Base-by-base conservation (phyloP, 2,797 vertebrate genomes). In the Avahi laniger region DNA sequence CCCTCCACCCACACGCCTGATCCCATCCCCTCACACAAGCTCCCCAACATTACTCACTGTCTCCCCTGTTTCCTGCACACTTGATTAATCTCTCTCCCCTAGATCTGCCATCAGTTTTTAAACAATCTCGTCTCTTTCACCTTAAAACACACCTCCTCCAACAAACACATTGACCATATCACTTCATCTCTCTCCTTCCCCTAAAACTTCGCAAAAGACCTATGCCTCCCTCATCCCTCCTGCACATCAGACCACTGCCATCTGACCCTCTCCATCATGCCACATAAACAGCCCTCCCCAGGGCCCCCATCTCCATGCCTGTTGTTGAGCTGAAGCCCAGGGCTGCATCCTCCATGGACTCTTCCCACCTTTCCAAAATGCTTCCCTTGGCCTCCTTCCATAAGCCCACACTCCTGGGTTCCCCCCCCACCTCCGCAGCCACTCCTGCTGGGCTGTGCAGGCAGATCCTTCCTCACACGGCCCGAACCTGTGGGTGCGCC, bases 1-100 rank as follows among this genome's bases (percentile, higher is more conserved):
- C 95, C 67, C 94, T 89, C 93, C 82, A 78, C 96, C 96, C 63
- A 96, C 97, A 24, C 0, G 4, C 81, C 89, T 33, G 87, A 81
- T 88, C 81, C 92, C 81, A 63, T 35, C 87, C 89, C 63, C 78
- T 92, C 3, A 0, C 43, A 78, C 24, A 17, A 0, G 28, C 89
- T 57, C 13, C 2, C 17, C 18, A 57, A 35, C 59, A 30, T 33
- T 5, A 0, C 67, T 85, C 9, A 61, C 50, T 17, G 9, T 7
- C 91, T 92, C 61, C 35, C 78, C 46, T 46, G 3, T 69, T 91
- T 67, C 81, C 43, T 80, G 94, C 30, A 80, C 30, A 7, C 85
- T 52, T 61, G 80, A 41, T 91, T 33, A 63, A 83, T 18, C 88
- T 92, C 43, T 91, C 88, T 69, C 59, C 22, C 83, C 67, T 79